These are phyloP conservation scores for Synergus laeviventris DNA, from an alignment of 2,888 invertebrate species.

Conservation along the genomic window DNA sequence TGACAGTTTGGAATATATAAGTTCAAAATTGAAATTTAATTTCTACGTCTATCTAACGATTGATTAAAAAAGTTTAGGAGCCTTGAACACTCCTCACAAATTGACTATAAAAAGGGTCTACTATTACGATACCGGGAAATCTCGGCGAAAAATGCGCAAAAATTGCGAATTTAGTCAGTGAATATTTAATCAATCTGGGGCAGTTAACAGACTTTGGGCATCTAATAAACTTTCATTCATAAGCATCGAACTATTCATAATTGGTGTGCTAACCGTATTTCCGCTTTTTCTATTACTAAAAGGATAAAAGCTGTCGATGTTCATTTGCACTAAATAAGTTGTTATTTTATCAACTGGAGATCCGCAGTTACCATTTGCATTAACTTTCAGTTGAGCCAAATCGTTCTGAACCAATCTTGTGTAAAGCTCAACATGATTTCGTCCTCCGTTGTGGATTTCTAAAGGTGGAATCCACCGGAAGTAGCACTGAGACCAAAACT, in stretches of 20 bases:
- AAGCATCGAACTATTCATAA: conserved; percentile 80
- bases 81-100: neutral
- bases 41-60: conserved; percentile 4
- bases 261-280: conserved; percentile 68
- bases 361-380: conserved; percentile 60
- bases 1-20: neutral
- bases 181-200: conserved; percentile 79
- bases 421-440: conserved; percentile 79
- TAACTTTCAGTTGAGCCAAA: conserved; percentile 75
- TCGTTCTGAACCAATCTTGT: conserved; percentile 77
- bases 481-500: conserved; percentile 93
- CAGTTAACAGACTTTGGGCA: conserved; percentile 84
- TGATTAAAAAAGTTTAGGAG: neutral
- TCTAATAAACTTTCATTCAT: conserved; percentile 81
- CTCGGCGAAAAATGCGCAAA: neutral
- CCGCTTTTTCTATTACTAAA: conserved; percentile 70
- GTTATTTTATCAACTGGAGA: conserved; percentile 67
- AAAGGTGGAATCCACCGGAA: conserved; percentile 91
- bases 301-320: conserved; percentile 74
- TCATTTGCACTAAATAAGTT: conserved; percentile 68
- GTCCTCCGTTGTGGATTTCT: conserved; percentile 85
- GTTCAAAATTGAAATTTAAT: conserved; percentile 15
- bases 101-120: conserved; percentile 12
- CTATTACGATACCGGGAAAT: neutral
- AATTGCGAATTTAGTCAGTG: neutral